These are phyloP conservation scores for Tenthredo livida DNA, from an alignment of 2,888 invertebrate genomes.

Conservation along the genomic window DNA sequence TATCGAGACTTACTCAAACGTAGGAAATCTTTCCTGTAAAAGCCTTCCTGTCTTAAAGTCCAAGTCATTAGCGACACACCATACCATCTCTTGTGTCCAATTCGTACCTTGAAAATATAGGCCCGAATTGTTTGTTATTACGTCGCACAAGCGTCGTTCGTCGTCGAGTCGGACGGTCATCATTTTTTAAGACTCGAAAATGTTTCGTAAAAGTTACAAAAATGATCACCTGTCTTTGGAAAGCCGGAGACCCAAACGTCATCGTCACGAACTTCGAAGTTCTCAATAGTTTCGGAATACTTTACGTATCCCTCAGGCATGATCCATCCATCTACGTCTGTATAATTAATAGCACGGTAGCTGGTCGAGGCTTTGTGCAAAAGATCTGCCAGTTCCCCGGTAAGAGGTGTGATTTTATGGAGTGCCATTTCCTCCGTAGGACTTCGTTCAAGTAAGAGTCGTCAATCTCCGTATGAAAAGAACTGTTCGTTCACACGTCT, in stretches of 20 bases:
- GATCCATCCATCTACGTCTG: slow-evolving; percentile 72
- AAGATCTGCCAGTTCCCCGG: slow-evolving; percentile 63
- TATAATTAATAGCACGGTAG: slow-evolving; percentile 67
- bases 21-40: slow-evolving; percentile 85
- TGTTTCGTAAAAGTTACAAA: too few relatives aligned
- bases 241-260: slow-evolving; percentile 79
- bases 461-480: too few relatives aligned
- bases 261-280: slow-evolving; percentile 75
- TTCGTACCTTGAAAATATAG: too few relatives aligned
- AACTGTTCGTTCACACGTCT: too few relatives aligned
- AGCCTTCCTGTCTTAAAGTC: slow-evolving; percentile 82
- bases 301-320: slow-evolving; percentile 74
- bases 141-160: too few relatives aligned
- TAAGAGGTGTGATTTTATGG: not conserved
- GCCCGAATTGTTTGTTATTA: too few relatives aligned
- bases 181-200: too few relatives aligned
- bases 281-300: slow-evolving; percentile 71
- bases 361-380: slow-evolving; percentile 67
- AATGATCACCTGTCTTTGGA: slow-evolving; percentile 78
- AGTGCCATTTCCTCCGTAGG: not conserved
- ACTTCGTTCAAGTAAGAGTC: too few relatives aligned
- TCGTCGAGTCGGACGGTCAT: too few relatives aligned
- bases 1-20: slow-evolving; percentile 75
- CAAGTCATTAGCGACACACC: slow-evolving; percentile 83
- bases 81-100: slow-evolving; percentile 73